Base-by-base conservation (phyloP, 2,797 vertebrate species). In the Lutjanus argentimaculatus region DNA sequence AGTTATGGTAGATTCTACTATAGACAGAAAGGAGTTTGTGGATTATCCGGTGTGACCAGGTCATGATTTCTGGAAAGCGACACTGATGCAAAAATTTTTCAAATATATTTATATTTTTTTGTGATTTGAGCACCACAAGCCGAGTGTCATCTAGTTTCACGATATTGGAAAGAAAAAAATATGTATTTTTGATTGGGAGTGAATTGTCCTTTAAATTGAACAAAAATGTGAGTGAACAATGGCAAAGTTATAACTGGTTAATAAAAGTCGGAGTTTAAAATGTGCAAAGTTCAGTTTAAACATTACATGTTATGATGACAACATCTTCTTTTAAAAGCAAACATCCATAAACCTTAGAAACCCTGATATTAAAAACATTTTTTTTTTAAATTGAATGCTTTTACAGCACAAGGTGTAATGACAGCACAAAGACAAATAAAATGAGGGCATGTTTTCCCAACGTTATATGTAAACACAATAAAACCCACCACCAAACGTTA, bases 381-480 rank as follows among this genome's bases (percentile, higher is more conserved):
- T 43, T 2, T 25, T 25, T 25, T 45, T 11, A 72, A 63, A 68
- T 10, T 3, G 3, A 66, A 42, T 42, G n/a, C 2, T 58, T 59
- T 9, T 42, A 63, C 10, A 56, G 72, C 51, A 67, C 21, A 48
- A 8, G 5, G 16, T 58, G 22, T 36, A 73, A 69, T 17, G 14
- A 84, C 12, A 51, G 21, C 53, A 90, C 71, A 82, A 22, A 43
- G 63, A 75, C 36, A 66, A 63, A 65, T 48, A 75, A 77, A 40
- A 79, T 46, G 21, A 70, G 74, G 59, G 67, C 51, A 52, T 61
- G 10, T 67, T 78, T 77, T 70, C 40, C 45, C 5, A 42, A 14
- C 21, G 17, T 64, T 56, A 25, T 0, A 73, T 57, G 73, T 79
- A 86, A 91, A 92, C 75, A 76, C n/a, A 15, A 73, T 8, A 67